Base-by-base conservation (phyloP, 1,140 invertebrate species). In the Trachelipus rathkii region DNA sequence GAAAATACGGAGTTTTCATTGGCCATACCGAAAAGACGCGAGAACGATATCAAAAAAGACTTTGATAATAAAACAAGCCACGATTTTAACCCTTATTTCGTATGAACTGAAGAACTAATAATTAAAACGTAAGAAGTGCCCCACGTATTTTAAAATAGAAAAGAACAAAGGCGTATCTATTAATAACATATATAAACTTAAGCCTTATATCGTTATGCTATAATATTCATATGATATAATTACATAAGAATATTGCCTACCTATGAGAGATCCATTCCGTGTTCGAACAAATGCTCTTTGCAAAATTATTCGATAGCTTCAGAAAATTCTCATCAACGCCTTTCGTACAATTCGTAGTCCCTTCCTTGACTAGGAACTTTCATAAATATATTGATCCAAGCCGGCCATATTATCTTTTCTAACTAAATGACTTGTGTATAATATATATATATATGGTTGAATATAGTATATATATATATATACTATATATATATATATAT, bases 121-220 rank as follows among this genome's bases (percentile, higher is more conserved):
- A 71, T 74, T 68, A 71, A 76, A 71, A 70, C 71, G 72, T 71
- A 79, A 75, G 78, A 79, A 79, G 76, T 79, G 44, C 78, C 78
- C 78, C 67, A 79, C 78, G 78, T 79, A 79, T 71, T 79, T 79
- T 79, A 76, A 79, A 79, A n/a, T n/a, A 76, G 74, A 73, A 79
- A 53, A 72, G 73, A 74, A 72, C 73, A 79, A 76, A 67, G 78
- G 78, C 78, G 75, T 46, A 74, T 73, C 69, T 53, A 73, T 33
- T 74, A 21, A 70, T 70, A 73, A 50, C 68, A 46, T 23, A 60
- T 45, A 75, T 67, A 74, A 76, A 72, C 50, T 76, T 13, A 72
- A 44, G 50, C 72, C 68, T 78, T 71, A 73, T 19, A 19, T 33
- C 0, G 50, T 13, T 11, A 23, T 5, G 70, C 23, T 50, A 45